phyloP scores from a whole-genome alignment of 1,140 invertebrate genomes.

The Conus ventricosus region DNA sequence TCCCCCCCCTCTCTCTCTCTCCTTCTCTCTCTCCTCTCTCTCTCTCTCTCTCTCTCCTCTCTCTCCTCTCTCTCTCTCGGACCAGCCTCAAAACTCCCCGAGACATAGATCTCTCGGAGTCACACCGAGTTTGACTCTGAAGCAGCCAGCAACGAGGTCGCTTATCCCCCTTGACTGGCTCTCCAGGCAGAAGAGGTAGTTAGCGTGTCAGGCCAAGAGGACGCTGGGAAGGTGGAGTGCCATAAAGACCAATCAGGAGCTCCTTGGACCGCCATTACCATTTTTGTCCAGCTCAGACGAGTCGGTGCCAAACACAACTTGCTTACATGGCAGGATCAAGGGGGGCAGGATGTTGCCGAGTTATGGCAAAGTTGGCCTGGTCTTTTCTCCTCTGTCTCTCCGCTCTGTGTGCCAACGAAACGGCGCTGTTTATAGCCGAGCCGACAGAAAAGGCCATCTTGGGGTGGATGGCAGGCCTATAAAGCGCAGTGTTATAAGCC shows the following conservation, averaged over 20 bases:
- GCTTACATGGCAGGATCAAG: conserved; percentile 13
- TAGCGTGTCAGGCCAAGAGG: conserved; percentile 36
- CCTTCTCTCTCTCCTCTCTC: no score
- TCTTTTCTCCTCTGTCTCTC: background rate
- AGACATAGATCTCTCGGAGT: background rate
- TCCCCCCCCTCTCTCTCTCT: no score
- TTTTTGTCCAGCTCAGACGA: conserved; percentile 13
- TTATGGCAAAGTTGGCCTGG: background rate
- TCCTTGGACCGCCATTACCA: conserved; percentile 33
- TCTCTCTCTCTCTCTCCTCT: background rate
- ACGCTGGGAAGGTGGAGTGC: conserved; percentile 27
- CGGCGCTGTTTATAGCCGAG: no score
- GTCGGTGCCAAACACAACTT: conserved; percentile 8
- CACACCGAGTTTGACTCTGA: background rate
- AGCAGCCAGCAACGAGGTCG: conserved; percentile 7
- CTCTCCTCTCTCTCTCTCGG: background rate
- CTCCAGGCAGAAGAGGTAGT: conserved; percentile 38
- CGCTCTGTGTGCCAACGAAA: background rate
- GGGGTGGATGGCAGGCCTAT: no score
- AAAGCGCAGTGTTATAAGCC: no score
- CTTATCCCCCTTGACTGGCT: conserved; percentile 35
- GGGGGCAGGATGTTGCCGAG: background rate
- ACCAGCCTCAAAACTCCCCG: background rate
- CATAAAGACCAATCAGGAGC: conserved; percentile 30
- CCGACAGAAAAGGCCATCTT: no score